These are phyloP conservation scores for Drosophila pallidifrons DNA, from an alignment of 1,140 invertebrate genomes.

Conservation along the genomic window DNA sequence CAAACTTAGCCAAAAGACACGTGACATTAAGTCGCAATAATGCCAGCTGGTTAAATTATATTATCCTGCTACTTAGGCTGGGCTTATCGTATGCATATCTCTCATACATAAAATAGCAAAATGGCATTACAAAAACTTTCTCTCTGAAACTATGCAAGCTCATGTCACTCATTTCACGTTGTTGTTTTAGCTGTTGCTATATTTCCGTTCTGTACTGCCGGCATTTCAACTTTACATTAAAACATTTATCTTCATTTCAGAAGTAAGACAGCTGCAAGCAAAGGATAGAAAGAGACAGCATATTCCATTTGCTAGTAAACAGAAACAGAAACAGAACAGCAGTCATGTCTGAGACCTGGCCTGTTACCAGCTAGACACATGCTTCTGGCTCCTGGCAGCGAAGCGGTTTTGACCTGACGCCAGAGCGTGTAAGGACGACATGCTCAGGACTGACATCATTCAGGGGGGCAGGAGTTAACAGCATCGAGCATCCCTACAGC, in stretches of 20 bases:
- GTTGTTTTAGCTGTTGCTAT: neutral
- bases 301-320: conserved; percentile 7
- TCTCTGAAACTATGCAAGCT: conserved; percentile 4
- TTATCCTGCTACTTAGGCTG: conserved; percentile 27
- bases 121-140: conserved; percentile 35
- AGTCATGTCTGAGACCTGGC: conserved; percentile 34
- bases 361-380: conserved; percentile 47
- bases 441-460: conserved; percentile 43
- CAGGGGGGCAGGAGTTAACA: conserved; percentile 29
- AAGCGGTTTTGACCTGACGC: conserved; percentile 23
- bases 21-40: conserved; percentile 26
- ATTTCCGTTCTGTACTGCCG: conserved; percentile 2
- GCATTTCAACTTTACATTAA: conserved; percentile 66
- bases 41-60: conserved; percentile 30
- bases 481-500: conserved; percentile 20
- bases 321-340: conserved; percentile 11
- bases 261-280: neutral
- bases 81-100: conserved; percentile 34
- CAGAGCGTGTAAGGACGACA: conserved; percentile 38
- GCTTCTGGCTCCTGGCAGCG: conserved; percentile 25
- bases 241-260: conserved; percentile 75
- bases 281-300: too few species aligned
- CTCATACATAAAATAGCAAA: conserved; percentile 32
- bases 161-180: conserved; percentile 21
- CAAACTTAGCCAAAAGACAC: conserved; percentile 26